phyloP scores from a whole-genome alignment of 2,113 vertebrate species.

The Meleagris gallopavo region DNA sequence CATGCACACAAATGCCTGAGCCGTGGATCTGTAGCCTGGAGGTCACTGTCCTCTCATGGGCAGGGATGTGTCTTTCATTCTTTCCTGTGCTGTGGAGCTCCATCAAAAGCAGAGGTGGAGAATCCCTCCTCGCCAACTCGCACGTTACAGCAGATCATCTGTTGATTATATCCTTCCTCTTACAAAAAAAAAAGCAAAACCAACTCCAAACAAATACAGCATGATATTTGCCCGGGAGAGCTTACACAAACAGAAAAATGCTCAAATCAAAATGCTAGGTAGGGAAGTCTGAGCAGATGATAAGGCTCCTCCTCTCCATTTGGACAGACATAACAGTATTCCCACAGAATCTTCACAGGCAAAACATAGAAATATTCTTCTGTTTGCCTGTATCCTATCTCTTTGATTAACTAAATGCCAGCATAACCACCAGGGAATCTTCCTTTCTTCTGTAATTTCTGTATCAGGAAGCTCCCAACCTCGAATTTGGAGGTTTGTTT shows the following conservation, averaged over 20 bases:
- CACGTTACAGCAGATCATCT: background rate
- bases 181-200: background rate
- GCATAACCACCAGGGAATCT: background rate
- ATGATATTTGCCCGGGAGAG: background rate
- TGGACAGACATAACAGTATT: background rate
- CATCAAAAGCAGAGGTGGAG: background rate
- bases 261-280: background rate
- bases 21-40: background rate
- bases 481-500: slow-evolving; percentile 30
- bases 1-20: background rate
- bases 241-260: background rate
- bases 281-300: background rate
- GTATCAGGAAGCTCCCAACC: background rate
- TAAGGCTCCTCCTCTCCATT: background rate
- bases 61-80: background rate
- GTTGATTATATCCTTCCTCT: background rate
- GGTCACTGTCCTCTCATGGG: background rate
- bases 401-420: background rate
- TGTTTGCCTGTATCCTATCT: background rate
- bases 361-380: background rate
- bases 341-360: fast-evolving
- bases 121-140: background rate
- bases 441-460: background rate
- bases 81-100: background rate
- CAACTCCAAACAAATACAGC: background rate